Base-by-base conservation (phyloP, 2,113 vertebrate genomes). In the Acrocephalus kingi region DNA sequence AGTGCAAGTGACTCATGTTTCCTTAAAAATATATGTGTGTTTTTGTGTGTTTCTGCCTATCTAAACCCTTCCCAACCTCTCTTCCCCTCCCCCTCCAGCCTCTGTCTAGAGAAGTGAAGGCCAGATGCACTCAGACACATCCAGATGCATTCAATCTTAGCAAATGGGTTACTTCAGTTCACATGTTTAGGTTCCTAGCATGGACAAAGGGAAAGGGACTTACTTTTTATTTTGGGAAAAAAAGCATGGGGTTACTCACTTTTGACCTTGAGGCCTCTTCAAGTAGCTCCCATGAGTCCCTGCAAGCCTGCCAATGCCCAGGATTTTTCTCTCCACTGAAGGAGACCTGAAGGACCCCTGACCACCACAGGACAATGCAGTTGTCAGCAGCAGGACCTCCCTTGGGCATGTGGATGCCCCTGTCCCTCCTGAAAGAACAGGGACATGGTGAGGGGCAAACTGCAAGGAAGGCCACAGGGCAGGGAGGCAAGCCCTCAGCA, bases 121-220 rank as follows among this genome's bases (percentile, higher is more conserved):
- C 87, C 95, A 96, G 93, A 97, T 93, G 87, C 85, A 88, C 52
- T 93, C 87, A 86, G 90, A 90, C 1, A 2, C 68, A 93, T 93
- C 96, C 94, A 96, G 94, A 96, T 96, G 92, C 73, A 72, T 92
- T 95, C 88, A 84, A 72, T 96, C 96, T 94, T 54, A 81, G 80
- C 73, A 86, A 90, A 93, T 54, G 90, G 94, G 90, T 96, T 97
- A 96, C 95, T 94, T 91, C 93, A 93, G 94, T 96, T 95, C 92
- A 92, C 39, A 24, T 33, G 33, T 94, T 88, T 84, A 86, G 30
- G 85, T 81, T 90, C n/a, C 73, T 83, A 87, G 52, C 49, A 46
- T 11, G 52, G 79, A 75, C 88, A 92, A 83, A 62, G 33, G n/a
- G 37, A 55, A 66, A 33, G 25, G 59, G 37, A n/a, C 24, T 90